Conservation (phyloP, 2,113 vertebrate genomes). For the Lampris incognitus region DNA sequence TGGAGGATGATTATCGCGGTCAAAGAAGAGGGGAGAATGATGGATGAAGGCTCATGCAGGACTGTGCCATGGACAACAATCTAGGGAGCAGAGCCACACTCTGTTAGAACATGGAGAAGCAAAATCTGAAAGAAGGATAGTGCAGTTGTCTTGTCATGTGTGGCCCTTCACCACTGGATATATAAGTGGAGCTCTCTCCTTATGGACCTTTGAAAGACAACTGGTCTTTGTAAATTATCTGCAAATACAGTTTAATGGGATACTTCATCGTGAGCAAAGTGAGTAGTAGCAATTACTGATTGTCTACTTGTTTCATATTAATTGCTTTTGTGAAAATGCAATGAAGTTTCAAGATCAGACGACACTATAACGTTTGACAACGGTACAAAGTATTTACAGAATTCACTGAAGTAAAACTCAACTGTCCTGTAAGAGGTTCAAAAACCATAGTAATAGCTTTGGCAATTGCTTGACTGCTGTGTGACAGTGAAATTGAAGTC, state of each 20-base stretch:
- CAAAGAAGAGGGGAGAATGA: slow-evolving; percentile 58
- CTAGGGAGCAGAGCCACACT: slow-evolving; percentile 1
- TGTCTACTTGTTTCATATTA: slow-evolving; percentile 26
- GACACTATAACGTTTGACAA: not conserved
- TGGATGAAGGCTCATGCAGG: slow-evolving; percentile 60
- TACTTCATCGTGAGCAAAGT: slow-evolving; percentile 48
- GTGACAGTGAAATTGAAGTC: slow-evolving; percentile 27
- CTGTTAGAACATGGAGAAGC: slow-evolving; percentile 51
- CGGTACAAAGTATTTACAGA: slow-evolving; percentile 14
- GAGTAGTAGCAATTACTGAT: slow-evolving; percentile 34
- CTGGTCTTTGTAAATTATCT: slow-evolving; percentile 30
- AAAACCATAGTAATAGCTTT: slow-evolving; percentile 22
- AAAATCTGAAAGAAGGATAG: slow-evolving; percentile 60
- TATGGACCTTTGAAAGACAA: slow-evolving; percentile 56
- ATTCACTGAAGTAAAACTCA: slow-evolving; percentile 35
- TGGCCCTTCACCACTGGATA: slow-evolving; percentile 42
- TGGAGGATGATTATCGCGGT: slow-evolving; percentile 45
- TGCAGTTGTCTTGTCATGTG: slow-evolving; percentile 26
- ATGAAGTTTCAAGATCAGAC: slow-evolving; percentile 17
- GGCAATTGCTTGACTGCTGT: slow-evolving; percentile 26
- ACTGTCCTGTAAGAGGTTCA: not conserved
- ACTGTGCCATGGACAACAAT: not conserved
- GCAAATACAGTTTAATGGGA: slow-evolving; percentile 36
- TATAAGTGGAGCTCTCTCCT: slow-evolving; percentile 33
- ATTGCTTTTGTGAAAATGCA: slow-evolving; percentile 11